These are phyloP conservation scores for zebrafish (Danio rerio) DNA, from an alignment of 2,113 vertebrate genomes.

Conservation along the genomic window DNA sequence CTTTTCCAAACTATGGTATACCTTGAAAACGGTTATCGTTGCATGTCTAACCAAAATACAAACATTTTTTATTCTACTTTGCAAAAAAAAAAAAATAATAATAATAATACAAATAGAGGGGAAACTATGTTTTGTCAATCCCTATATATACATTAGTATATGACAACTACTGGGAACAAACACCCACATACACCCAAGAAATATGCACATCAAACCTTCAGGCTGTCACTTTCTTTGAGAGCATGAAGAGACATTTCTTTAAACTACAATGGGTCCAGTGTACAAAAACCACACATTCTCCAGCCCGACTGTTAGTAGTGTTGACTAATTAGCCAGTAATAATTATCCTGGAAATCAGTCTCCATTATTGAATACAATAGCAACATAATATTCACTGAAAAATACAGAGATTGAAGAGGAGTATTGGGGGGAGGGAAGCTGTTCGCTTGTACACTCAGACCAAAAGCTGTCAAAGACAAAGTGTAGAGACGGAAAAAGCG, in stretches of 20 bases:
- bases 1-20: too few relatives aligned
- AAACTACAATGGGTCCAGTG: conserved; percentile 46
- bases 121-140: not conserved
- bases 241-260: conserved; percentile 44
- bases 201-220: conserved; percentile 57
- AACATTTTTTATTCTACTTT: too few relatives aligned
- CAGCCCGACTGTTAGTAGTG: conserved; percentile 32
- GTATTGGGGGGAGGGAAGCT: conserved; percentile 4
- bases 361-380: conserved; percentile 62
- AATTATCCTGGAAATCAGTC: conserved; percentile 63
- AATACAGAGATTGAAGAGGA: conserved; percentile 25
- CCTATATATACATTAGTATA: not conserved
- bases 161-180: conserved; percentile 44
- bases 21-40: too few relatives aligned
- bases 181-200: conserved; percentile 36
- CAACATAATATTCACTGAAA: conserved; percentile 50
- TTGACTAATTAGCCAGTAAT: conserved; percentile 66
- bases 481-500: not conserved
- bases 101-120: not conserved
- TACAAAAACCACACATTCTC: conserved; percentile 24
- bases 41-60: too few relatives aligned
- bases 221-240: conserved; percentile 45
- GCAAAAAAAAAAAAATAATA: too few relatives aligned
- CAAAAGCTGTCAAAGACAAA: conserved; percentile 59
- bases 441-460: conserved; percentile 25